Evolutionary conservation across 2,888 invertebrate genomes (phyloP).

Genomic region (Brachynemurus nebulosus): DNA sequence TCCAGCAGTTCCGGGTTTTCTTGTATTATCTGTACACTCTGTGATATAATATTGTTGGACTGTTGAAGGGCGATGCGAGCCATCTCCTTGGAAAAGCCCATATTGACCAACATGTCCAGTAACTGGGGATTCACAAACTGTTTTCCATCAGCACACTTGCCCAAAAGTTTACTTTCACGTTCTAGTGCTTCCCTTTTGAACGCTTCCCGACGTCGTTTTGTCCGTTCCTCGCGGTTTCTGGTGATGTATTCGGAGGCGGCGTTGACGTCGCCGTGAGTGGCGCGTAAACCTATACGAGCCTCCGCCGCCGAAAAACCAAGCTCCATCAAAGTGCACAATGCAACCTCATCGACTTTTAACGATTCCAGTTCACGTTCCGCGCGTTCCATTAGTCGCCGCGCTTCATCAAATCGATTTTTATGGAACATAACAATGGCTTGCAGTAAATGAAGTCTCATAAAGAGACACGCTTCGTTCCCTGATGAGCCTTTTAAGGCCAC

Average conservation of each 20-base stretch:
- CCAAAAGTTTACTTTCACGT: constrained; percentile 37
- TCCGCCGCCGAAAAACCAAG: constrained; percentile 53
- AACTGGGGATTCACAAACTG: constrained; percentile 37
- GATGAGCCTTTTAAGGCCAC: constrained; percentile 43
- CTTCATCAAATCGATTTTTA: constrained; percentile 52
- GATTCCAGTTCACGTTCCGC: constrained; percentile 50
- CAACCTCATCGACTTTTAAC: constrained; percentile 45
- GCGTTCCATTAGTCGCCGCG: constrained; percentile 41
- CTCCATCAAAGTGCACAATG: constrained; percentile 37
- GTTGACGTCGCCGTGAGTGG: constrained; percentile 41
- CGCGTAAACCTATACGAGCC: constrained; percentile 55
- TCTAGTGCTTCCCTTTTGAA: constrained; percentile 33
- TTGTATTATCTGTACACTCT: constrained; percentile 48
- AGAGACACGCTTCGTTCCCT: constrained; percentile 56
- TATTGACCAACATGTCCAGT: constrained; percentile 40
- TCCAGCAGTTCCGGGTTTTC: constrained; percentile 41
- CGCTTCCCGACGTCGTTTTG: constrained; percentile 35
- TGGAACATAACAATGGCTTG: constrained; percentile 71
- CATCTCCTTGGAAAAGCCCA: constrained; percentile 51
- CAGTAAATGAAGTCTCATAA: constrained; percentile 64
- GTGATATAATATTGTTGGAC: constrained; percentile 52
- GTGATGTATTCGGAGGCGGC: constrained; percentile 51
- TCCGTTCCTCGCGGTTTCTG: constrained; percentile 36
- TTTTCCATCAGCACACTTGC: constrained; percentile 44
- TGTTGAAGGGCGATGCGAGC: constrained; percentile 47